phyloP scores from a whole-genome alignment of 2,888 invertebrate species.

The Diogma glabrata region DNA sequence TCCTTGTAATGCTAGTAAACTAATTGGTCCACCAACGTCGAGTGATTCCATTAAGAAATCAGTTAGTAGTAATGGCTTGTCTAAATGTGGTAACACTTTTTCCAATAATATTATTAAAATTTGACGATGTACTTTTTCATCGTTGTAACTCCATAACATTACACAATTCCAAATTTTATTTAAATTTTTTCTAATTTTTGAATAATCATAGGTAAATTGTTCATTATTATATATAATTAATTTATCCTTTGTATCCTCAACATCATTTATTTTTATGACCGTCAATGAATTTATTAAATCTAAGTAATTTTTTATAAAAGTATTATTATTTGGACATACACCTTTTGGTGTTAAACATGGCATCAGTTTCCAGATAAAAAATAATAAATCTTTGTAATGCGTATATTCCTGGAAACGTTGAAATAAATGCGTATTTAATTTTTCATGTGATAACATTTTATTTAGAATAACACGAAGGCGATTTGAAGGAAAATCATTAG shows the following conservation, averaged over 20 bases:
- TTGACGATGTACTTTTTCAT: conserved; percentile 59
- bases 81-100: conserved; percentile 65
- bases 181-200: conserved; percentile 41
- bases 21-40: conserved; percentile 74
- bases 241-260: conserved; percentile 29
- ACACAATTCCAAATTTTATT: conserved; percentile 67
- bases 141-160: conserved; percentile 60
- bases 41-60: conserved; percentile 88
- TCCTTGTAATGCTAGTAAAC: conserved; percentile 83
- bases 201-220: conserved; percentile 41
- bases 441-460: conserved; percentile 49
- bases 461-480: conserved; percentile 55
- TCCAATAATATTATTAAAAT: conserved; percentile 72
- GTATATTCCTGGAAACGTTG: conserved; percentile 63
- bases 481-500: conserved; percentile 51
- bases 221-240: not conserved
- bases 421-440: conserved; percentile 48
- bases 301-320: conserved; percentile 50
- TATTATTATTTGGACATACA: conserved; percentile 38
- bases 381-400: conserved; percentile 62
- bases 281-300: conserved; percentile 44
- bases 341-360: conserved; percentile 45
- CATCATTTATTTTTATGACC: conserved; percentile 1
- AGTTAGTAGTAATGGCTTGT: conserved; percentile 70
- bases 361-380: conserved; percentile 53